Evolutionary conservation across 1,140 invertebrate genomes (phyloP).

Genomic region (Bombus pyrosoma): DNA sequence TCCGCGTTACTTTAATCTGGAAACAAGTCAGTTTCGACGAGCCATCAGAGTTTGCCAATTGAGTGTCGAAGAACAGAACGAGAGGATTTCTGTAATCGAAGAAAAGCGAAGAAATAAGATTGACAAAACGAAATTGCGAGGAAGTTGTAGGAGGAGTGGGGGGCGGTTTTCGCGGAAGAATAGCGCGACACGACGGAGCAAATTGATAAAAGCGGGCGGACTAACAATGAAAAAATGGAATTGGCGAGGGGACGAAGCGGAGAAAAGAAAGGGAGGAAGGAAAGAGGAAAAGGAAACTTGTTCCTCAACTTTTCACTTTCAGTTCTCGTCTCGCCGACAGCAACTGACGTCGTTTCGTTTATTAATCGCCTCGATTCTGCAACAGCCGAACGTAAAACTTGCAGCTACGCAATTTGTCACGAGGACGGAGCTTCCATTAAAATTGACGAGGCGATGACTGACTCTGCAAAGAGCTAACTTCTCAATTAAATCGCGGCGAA

Average conservation of each 20-base stretch:
- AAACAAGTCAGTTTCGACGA: not conserved
- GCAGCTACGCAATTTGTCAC: conserved; percentile 46
- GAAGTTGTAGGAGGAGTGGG: not conserved
- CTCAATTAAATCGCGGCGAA: conserved; percentile 34
- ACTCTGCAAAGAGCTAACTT: conserved; percentile 6
- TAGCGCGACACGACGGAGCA: not conserved
- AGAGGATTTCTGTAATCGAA: not conserved
- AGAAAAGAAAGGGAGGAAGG: not conserved
- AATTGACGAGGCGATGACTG: conserved; percentile 40
- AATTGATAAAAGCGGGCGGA: conserved; percentile 23
- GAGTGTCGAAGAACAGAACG: no score
- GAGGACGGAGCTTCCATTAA: conserved; percentile 13
- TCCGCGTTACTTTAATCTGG: not conserved
- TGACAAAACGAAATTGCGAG: not conserved
- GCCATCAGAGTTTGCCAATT: not conserved
- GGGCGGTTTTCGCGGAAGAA: not conserved
- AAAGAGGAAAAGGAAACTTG: not conserved
- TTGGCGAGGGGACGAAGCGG: no score
- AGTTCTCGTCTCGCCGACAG: conserved; percentile 14
- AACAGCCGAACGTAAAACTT: conserved; percentile 39
- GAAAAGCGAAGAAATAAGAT: not conserved
- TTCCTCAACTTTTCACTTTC: conserved; percentile 45
- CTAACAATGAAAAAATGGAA: conserved; percentile 10
- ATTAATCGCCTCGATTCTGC: conserved; percentile 45
- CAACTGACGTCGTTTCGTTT: conserved; percentile 48